phyloP scores from a whole-genome alignment of 2,113 vertebrate species.

The Potamarius usumacintae region DNA sequence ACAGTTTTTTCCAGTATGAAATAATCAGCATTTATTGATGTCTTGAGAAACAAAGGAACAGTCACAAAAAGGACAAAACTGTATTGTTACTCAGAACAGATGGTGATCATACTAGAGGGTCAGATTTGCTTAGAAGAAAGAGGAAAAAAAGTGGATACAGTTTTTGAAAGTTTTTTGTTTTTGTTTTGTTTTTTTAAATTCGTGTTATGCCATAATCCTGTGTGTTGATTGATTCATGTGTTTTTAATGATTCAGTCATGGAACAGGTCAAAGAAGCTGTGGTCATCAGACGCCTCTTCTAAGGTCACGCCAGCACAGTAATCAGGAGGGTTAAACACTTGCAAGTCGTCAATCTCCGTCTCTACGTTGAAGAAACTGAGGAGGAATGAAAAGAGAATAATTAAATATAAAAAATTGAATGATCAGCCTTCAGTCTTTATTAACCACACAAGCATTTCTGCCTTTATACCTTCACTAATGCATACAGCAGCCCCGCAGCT shows the following conservation, averaged over 20 bases:
- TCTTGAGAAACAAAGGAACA: constrained; percentile 35
- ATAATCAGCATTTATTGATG: constrained; percentile 51
- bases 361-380: constrained; percentile 50
- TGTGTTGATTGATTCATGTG: background rate
- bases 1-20: constrained; percentile 32
- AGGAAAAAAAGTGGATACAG: constrained; percentile 30
- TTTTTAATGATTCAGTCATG: constrained; percentile 43
- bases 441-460: background rate
- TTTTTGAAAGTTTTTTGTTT: constrained; percentile 23
- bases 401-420: background rate
- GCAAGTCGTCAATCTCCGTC: constrained; percentile 39
- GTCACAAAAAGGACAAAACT: constrained; percentile 33
- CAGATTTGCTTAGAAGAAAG: constrained; percentile 21
- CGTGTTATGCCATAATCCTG: constrained; percentile 10
- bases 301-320: constrained; percentile 38
- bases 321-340: constrained; percentile 46
- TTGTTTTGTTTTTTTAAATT: constrained; percentile 1
- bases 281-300: constrained; percentile 38
- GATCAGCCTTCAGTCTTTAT: background rate
- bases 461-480: background rate
- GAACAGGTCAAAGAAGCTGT: constrained; percentile 55
- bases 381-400: background rate
- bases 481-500: too few species aligned
- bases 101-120: background rate
- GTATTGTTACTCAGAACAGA: constrained; percentile 1